These are phyloP conservation scores for Ploceus nigricollis DNA, from an alignment of 2,113 vertebrate species.

Conservation along the genomic window DNA sequence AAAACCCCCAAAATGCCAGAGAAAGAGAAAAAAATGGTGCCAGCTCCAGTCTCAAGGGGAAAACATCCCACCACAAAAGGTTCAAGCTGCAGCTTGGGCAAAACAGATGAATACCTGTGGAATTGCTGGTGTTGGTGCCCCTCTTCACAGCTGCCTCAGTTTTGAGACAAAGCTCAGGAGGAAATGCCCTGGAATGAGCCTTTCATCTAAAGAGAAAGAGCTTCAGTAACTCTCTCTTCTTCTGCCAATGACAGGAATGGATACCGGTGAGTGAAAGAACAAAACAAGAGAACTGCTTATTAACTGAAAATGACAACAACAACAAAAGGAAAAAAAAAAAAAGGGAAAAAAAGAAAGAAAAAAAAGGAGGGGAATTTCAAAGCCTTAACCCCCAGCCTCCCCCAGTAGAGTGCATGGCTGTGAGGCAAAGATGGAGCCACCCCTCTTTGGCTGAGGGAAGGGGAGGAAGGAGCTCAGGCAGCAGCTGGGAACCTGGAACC, in stretches of 20 bases:
- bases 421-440: neutral
- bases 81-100: neutral
- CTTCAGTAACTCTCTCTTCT: neutral
- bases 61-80: neutral
- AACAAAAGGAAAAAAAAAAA: neutral
- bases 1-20: neutral
- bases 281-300: too few species aligned
- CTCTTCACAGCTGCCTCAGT: neutral
- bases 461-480: neutral
- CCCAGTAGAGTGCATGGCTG: too few species aligned
- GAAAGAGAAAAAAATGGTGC: neutral
- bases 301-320: neutral
- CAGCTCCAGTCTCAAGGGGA: neutral
- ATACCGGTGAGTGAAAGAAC: neutral
- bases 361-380: neutral
- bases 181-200: rapidly evolving
- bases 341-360: neutral
- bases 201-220: neutral
- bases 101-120: neutral
- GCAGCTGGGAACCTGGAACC: too few species aligned
- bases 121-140: neutral
- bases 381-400: neutral
- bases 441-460: neutral
- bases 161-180: neutral
- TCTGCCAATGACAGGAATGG: neutral